A percentile compares a stretch with the other conserved stretches of the same genome.
These are phyloP conservation scores for Zootoca vivipara DNA, from an alignment of 2,113 vertebrate genomes.

Conservation along the genomic window DNA sequence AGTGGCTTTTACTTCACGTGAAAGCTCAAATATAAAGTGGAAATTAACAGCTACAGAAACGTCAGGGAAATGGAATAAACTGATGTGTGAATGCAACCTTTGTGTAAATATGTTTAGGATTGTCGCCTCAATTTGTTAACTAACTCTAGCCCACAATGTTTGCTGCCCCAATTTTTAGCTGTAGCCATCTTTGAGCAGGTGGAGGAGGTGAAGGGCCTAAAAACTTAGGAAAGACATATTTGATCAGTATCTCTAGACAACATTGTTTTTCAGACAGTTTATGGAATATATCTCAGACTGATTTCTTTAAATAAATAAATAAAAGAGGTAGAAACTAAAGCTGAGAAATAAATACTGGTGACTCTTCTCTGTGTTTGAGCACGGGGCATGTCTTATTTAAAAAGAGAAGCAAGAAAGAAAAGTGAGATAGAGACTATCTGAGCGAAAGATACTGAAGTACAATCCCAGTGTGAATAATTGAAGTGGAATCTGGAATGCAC, in stretches of 20 bases:
- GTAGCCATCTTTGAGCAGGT: not conserved
- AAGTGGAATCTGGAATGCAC: constrained; percentile 77
- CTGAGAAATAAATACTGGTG: constrained; percentile 30
- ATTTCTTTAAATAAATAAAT: constrained; percentile 14
- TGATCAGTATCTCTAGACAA: not conserved
- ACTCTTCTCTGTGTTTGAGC: constrained; percentile 41
- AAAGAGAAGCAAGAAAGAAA: constrained; percentile 54
- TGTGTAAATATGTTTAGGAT: not conserved
- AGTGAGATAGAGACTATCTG: constrained; percentile 52
- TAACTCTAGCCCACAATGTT: not conserved
- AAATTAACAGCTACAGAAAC: too few relatives aligned
- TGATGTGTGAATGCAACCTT: too few relatives aligned
- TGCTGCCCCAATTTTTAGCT: not conserved
- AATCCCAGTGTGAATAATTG: constrained; percentile 68
- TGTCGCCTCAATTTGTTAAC: not conserved
- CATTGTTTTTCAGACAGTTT: not conserved
- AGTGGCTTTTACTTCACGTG: too few relatives aligned
- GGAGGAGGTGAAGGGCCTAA: too few relatives aligned
- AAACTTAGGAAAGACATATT: not conserved
- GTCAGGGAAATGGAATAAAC: too few relatives aligned
- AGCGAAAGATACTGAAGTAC: constrained; percentile 45
- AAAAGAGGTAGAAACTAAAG: constrained; percentile 9
- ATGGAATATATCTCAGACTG: not conserved
- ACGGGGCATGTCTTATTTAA: constrained; percentile 64
- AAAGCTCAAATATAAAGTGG: too few relatives aligned